Evolutionary conservation across 2,888 invertebrate species (phyloP), one percentile per base, ranked within the genome.

Genomic region (Brenthis hecate): DNA sequence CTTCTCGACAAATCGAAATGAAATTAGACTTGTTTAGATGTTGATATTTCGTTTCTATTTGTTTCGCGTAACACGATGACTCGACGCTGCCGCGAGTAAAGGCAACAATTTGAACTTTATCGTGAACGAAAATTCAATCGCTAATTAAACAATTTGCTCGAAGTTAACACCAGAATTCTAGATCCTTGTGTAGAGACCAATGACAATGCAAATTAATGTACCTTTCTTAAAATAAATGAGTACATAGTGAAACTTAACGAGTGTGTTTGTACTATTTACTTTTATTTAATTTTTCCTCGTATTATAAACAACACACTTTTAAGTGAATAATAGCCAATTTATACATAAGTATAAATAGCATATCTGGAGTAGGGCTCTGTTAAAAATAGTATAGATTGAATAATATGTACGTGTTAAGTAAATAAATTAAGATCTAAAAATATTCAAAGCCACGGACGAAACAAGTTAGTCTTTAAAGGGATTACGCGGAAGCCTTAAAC

Each of bases 401-500:
- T 56, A 62, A 56, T 62, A 23, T 16, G 13, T 48, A 55, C 50
- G 55, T 36, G 55, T 50, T 55, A 66, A 62, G 62, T 56, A 67
- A 56, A 70, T 60, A 66, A 69, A 58, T 56, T 68, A 69, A 66
- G 54, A 61, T 71, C 71, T 72, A 66, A 73, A 72, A 65, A 68
- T 70, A 71, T 71, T 73, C 61, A 74, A 69, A 71, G 71, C 66
- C 62, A 60, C 66, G 65, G 55, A 64, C 64, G 63, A 66, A 68
- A 73, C 72, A 68, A 68, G 69, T 73, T 65, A 67, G 66, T 72
- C 71, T 73, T 85, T 92, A 92, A 92, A 90, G 86, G 85, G 92
- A 92, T 92, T 92, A 92, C 84, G 80, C 77, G 75, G 92, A 92
- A 92, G 89, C 92, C 92, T 69, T 85, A 87, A 81, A 74, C 66